Evolutionary conservation across 2,888 invertebrate genomes (phyloP).

Genomic region (Oxytorus armatus): DNA sequence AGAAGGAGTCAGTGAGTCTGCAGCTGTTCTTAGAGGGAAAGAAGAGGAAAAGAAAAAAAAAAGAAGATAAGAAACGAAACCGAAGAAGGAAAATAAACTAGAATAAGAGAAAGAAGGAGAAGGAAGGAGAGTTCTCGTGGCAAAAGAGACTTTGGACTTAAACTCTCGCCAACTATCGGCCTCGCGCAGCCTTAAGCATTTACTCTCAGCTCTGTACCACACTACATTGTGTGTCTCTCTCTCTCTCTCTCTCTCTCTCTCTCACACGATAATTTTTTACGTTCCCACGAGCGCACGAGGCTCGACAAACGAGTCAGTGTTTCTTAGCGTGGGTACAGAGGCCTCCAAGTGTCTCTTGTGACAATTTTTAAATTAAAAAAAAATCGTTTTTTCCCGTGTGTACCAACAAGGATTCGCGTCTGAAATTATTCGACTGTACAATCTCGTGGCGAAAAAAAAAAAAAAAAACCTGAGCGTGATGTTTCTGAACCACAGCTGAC

Average conservation of each 20-base stretch:
- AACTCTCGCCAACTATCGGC: slow-evolving; percentile 60
- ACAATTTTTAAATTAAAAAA: too few species aligned
- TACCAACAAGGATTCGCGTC: neutral
- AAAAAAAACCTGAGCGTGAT: slow-evolving; percentile 52
- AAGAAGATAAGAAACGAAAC: slow-evolving; percentile 8
- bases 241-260: slow-evolving; percentile 29
- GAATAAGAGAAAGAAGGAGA: slow-evolving; percentile 21
- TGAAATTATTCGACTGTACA: neutral
- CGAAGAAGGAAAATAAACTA: neutral
- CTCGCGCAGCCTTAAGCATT: slow-evolving; percentile 53
- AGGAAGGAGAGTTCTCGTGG: slow-evolving; percentile 27
- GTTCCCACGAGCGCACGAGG: slow-evolving; percentile 46
- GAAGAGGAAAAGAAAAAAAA: slow-evolving; percentile 19
- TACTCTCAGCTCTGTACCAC: slow-evolving; percentile 19
- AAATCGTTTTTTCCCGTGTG: too few species aligned
- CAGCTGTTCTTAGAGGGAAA: slow-evolving; percentile 30
- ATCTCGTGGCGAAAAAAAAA: neutral
- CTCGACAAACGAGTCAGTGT: slow-evolving; percentile 43
- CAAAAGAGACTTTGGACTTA: slow-evolving; percentile 59
- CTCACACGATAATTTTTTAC: slow-evolving; percentile 21
- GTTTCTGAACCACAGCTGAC: slow-evolving; percentile 71
- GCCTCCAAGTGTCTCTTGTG: slow-evolving; percentile 11
- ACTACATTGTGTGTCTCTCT: slow-evolving; percentile 16
- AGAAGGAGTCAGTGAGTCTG: slow-evolving; percentile 32
- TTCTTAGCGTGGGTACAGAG: slow-evolving; percentile 26